Evolutionary conservation across 2,888 invertebrate species (phyloP).

Genomic region (Thereva unica): DNA sequence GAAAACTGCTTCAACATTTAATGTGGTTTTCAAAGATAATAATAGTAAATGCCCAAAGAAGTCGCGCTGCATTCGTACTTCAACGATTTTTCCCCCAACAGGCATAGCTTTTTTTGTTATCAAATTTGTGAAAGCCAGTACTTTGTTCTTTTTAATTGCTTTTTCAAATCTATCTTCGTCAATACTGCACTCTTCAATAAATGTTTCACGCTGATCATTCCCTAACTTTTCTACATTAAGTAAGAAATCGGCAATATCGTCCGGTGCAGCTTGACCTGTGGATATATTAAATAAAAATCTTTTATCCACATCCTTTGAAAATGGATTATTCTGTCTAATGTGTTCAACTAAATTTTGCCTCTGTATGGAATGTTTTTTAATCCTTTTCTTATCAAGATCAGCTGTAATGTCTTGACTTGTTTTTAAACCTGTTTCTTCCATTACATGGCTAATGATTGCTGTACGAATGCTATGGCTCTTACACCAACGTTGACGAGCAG

Average conservation of each 20-base stretch:
- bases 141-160: slow-evolving; percentile 44
- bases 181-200: slow-evolving; percentile 45
- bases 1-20: slow-evolving; percentile 44
- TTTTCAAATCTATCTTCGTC: slow-evolving; percentile 45
- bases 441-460: too few relatives aligned
- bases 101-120: slow-evolving; percentile 25
- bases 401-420: too few relatives aligned
- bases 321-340: too few relatives aligned
- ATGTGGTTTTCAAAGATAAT: slow-evolving; percentile 42
- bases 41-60: slow-evolving; percentile 48
- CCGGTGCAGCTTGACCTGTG: too few relatives aligned
- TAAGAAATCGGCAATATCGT: too few relatives aligned
- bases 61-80: slow-evolving; percentile 46
- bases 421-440: too few relatives aligned
- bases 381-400: too few relatives aligned
- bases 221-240: slow-evolving; percentile 44
- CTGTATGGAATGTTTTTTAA: too few relatives aligned
- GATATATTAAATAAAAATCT: too few relatives aligned
- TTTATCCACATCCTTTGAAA: too few relatives aligned
- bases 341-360: too few relatives aligned
- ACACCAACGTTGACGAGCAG: too few relatives aligned
- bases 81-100: slow-evolving; percentile 45
- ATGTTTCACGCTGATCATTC: slow-evolving; percentile 37
- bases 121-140: slow-evolving; percentile 44
- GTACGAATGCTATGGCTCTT: slow-evolving; percentile 38